Evolutionary conservation across 2,888 invertebrate genomes (phyloP), one percentile per base, ranked within the genome.

Genomic region (Melanchra persicariae): DNA sequence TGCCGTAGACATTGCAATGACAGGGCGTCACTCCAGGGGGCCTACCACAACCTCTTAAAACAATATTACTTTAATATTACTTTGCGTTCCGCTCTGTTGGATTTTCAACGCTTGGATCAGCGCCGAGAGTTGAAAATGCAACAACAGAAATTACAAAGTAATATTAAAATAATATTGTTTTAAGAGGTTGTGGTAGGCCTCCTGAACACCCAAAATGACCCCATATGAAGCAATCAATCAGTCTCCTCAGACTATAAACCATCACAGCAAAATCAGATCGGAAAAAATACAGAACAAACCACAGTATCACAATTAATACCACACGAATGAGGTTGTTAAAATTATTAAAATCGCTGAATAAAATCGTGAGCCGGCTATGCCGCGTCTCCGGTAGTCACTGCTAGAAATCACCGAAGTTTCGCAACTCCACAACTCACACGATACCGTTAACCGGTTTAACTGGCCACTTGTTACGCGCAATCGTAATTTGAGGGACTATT

Each of bases 401-500:
- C 71, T 82, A 76, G 83, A 76, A 84, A 85, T 82, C 81, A 65
- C 57, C 57, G 62, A 19, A 40, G 54, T 82, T 82, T 76, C 74
- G 75, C 70, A 80, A 85, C 72, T 71, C 73, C 85, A 79, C 61
- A 70, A 70, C 19, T 71, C 85, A 79, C 63, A 72, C 70, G 24
- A 51, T 49, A 63, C 68, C 47, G 57, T 68, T 69, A 68, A 69
- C 71, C 72, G 70, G 76, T 72, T 30, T 69, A 70, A 74, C 76
- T 70, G 70, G 54, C 84, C 72, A 83, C 74, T 83, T 79, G 82
- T 79, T 84, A 84, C 83, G 59, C 67, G 51, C 60, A 57, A 60
- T 58, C 71, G 82, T 79, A 64, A 71, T 81, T 69, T 70, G 81
- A 76, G 74, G 58, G 55, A 43, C 51, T 68, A 80, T 75, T 77